Conservation (phyloP, 1,140 invertebrate genomes). For the Antheraea pernyi region DNA sequence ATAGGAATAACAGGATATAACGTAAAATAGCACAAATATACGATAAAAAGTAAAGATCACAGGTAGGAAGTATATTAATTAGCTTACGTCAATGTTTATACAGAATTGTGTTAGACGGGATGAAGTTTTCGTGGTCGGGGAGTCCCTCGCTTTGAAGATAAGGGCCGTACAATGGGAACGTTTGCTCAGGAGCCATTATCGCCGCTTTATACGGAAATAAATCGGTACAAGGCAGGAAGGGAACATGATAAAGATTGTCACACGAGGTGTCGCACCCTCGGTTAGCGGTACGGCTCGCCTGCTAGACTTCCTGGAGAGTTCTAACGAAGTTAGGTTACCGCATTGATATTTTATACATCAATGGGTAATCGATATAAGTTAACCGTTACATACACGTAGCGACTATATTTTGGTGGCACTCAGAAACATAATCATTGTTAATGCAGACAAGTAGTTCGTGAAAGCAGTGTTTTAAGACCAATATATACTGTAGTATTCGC, state of each 20-base stretch:
- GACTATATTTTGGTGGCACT: too few species aligned
- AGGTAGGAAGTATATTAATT: slow-evolving; percentile 1
- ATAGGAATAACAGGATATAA: background rate
- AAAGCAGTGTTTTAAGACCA: too few species aligned
- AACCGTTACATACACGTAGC: too few species aligned
- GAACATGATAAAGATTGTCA: slow-evolving; percentile 66
- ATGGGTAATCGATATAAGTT: too few species aligned
- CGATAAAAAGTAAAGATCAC: background rate
- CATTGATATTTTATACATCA: too few species aligned
- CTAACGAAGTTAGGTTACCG: background rate
- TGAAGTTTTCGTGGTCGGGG: slow-evolving; percentile 26
- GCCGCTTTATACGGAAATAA: slow-evolving; percentile 62
- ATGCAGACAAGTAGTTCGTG: too few species aligned
- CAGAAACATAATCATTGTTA: too few species aligned
- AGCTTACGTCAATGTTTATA: slow-evolving; percentile 1
- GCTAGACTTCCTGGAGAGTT: background rate
- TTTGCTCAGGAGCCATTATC: slow-evolving; percentile 63
- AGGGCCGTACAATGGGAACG: slow-evolving; percentile 58
- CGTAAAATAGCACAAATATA: background rate
- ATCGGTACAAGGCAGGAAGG: slow-evolving; percentile 64
- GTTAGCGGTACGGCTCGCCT: background rate
- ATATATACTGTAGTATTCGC: too few species aligned
- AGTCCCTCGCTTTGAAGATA: slow-evolving; percentile 53
- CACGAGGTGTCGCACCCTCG: slow-evolving; percentile 10
- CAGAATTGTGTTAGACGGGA: background rate